Evolutionary conservation across 2,113 vertebrate species (phyloP).

Genomic region (Pyrgilauda ruficollis): DNA sequence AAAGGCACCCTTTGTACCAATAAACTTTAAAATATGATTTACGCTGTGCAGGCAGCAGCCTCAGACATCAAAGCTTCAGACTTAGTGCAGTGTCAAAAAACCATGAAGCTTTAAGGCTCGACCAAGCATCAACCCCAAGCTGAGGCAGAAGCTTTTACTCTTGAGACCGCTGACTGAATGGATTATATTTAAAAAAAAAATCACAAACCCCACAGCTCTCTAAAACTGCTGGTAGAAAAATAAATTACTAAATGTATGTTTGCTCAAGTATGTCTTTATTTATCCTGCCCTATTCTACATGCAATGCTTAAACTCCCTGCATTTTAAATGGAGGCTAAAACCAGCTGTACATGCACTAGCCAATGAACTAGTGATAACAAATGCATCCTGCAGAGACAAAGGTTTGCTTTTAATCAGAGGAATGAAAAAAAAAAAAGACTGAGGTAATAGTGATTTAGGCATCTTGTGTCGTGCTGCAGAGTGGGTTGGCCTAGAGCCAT

Average conservation of each 20-base stretch:
- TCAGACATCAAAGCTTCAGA: constrained; percentile 70
- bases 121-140: constrained; percentile 64
- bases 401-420: not conserved
- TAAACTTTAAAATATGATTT: constrained; percentile 69
- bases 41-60: constrained; percentile 41
- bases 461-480: not conserved
- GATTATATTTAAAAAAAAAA: constrained; percentile 17
- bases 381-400: not conserved
- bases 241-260: constrained; percentile 36
- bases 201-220: not conserved
- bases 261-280: constrained; percentile 43
- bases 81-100: constrained; percentile 61
- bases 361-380: not conserved
- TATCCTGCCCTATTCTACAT: constrained; percentile 14
- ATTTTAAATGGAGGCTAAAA: constrained; percentile 1
- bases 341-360: not conserved
- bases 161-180: constrained; percentile 51
- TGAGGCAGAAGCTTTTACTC: constrained; percentile 62
- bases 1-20: constrained; percentile 5
- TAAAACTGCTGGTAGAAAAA: constrained; percentile 49
- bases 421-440: not conserved
- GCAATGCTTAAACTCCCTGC: not conserved
- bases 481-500: not conserved
- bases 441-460: not conserved
- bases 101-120: constrained; percentile 63